Conservation (phyloP, 2,113 vertebrate genomes). For the Budorcas taxicolor region DNA sequence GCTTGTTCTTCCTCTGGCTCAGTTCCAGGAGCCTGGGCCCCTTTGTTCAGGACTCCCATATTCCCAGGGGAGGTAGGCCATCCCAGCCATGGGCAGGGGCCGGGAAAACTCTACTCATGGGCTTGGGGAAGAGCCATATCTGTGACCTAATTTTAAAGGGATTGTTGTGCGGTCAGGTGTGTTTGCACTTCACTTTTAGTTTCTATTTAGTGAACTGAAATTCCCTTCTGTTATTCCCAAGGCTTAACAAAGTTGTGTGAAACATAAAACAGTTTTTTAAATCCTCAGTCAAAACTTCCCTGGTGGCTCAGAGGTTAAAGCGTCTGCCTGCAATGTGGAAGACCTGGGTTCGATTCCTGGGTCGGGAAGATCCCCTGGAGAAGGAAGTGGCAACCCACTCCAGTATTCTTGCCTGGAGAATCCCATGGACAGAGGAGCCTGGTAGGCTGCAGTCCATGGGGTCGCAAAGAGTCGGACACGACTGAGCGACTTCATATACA, state of each 20-base stretch:
- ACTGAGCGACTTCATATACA: too few species aligned
- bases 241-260: neutral
- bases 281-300: neutral
- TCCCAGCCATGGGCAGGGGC: neutral
- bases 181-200: neutral
- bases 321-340: too few species aligned
- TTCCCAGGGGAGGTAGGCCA: neutral
- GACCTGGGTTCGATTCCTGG: too few species aligned
- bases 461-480: too few species aligned
- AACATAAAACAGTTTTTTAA: neutral
- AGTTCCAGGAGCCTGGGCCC: neutral
- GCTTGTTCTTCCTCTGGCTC: neutral
- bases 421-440: too few species aligned
- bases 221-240: neutral
- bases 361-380: too few species aligned
- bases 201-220: neutral
- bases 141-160: neutral
- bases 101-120: accelerated
- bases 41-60: neutral
- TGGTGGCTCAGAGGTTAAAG: too few species aligned
- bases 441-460: too few species aligned
- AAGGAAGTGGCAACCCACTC: too few species aligned
- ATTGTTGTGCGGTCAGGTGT: neutral
- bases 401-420: too few species aligned
- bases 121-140: neutral